Conservation (phyloP, 2,797 vertebrate species). For the Graptemys geographica region DNA sequence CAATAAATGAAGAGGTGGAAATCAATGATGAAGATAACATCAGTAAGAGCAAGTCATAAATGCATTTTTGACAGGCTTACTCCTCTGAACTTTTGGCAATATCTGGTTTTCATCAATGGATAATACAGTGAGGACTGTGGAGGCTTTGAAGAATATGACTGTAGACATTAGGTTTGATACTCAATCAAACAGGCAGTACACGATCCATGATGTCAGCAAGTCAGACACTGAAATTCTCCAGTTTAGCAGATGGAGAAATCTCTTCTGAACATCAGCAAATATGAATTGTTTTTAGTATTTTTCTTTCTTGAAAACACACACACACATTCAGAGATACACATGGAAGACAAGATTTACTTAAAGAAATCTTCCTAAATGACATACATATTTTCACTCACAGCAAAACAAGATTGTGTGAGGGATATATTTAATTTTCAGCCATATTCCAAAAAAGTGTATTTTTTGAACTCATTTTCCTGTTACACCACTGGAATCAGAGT, state of each 20-base stretch:
- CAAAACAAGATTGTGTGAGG: neutral
- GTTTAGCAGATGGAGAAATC: neutral
- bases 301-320: neutral
- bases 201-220: neutral
- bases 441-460: neutral
- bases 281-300: neutral
- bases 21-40: neutral
- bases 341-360: neutral
- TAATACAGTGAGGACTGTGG: neutral
- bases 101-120: constrained; percentile 11
- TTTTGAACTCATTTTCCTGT: neutral
- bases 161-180: neutral
- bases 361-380: neutral
- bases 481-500: neutral
- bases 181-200: neutral
- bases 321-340: neutral
- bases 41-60: neutral
- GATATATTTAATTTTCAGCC: neutral
- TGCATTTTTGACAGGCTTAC: neutral
- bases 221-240: neutral
- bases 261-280: neutral
- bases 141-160: neutral
- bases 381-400: neutral
- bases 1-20: neutral
- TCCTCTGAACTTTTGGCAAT: neutral